Evolutionary conservation across 2,888 invertebrate genomes (phyloP), one percentile per base, ranked within the genome.

Genomic region (Chrysodeixis includens): DNA sequence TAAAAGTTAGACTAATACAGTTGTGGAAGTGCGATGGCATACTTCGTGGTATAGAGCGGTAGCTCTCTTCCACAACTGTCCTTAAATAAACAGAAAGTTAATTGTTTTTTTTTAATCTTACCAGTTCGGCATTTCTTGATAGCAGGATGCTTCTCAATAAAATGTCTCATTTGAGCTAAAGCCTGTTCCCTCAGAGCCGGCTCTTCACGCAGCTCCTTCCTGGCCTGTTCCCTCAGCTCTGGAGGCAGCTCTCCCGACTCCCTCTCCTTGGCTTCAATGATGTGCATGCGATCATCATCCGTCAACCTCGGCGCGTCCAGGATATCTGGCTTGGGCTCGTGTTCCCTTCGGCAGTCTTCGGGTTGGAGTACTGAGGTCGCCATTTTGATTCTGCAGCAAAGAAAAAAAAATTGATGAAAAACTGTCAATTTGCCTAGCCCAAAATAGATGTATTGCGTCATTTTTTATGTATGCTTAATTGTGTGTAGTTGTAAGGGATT

Each of bases 41-140:
- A 32, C 10, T 1, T 32, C 0, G 3, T 1, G 9, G 10, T 10
- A 32, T 32, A 10, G 32, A 10, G 9, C 32, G 6, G 3, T 6
- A 26, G 2, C 26, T 26, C 26, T 4, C 26, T 26, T 26, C 26
- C 26, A n/a, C n/a, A n/a, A n/a, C n/a, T 26, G 26, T 6, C n/a
- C n/a, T n/a, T n/a, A 26, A 26, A 26, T 4, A 6, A 26, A 26
- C 26, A 26, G 26, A 4, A 26, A 6, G 26, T 26, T 2, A 26
- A 26, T 26, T 4, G n/a, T n/a, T 26, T 26, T 26, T 26, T 6
- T 26, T 26, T 26, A 2, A 26, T 26, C 40, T 89, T 83, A 97
- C 97, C 97, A 73, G 97, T 97, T 71, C 98, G 96, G 88, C 98
- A 98, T 83, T 96, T 96, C 82, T 96, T 97, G 76, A 98, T 98